A percentile compares a stretch with the other conserved stretches of the same genome.
Evolutionary conservation across 2,797 vertebrate genomes (phyloP).

Genomic region (Botia almorhae): DNA sequence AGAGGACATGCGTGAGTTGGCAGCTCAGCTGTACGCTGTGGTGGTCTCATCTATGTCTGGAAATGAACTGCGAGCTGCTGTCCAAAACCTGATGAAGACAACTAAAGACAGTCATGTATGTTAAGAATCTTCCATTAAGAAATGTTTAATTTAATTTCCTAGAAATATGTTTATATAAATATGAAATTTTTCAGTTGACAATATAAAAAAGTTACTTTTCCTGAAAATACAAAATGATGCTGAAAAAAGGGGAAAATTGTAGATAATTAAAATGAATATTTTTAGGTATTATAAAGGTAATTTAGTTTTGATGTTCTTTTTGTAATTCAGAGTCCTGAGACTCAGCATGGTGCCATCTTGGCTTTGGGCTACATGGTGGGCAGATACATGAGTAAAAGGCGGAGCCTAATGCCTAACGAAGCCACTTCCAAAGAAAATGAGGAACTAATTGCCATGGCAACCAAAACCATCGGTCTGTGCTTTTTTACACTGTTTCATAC

Average conservation of each 20-base stretch:
- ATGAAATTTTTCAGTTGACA: neutral
- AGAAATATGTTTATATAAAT: neutral
- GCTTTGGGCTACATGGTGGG: constrained; percentile 95
- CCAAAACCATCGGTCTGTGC: constrained; percentile 89
- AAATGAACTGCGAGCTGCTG: constrained; percentile 84
- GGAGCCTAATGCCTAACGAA: constrained; percentile 69
- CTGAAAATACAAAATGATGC: neutral
- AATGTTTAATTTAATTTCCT: neutral
- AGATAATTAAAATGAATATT: no score
- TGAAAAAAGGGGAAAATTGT: neutral
- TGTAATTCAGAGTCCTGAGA: constrained; percentile 86
- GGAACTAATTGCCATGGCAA: constrained; percentile 86
- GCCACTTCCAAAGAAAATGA: constrained; percentile 81
- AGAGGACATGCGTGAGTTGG: constrained; percentile 96
- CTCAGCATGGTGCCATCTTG: constrained; percentile 93
- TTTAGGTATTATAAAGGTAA: neutral
- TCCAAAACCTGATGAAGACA: constrained; percentile 92
- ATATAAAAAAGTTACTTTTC: neutral
- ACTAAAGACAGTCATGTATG: constrained; percentile 93
- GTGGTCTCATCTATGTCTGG: constrained; percentile 91
- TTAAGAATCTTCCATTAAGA: constrained; percentile 14
- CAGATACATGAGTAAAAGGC: constrained; percentile 88
- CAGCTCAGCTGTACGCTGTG: constrained; percentile 93
- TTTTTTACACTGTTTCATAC: neutral
- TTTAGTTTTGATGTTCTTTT: constrained; percentile 18